Percentiles rank a stretch among this genome's conserved stretches.
phyloP scores from a whole-genome alignment of 2,797 vertebrate genomes.

The Siniperca obscura region DNA sequence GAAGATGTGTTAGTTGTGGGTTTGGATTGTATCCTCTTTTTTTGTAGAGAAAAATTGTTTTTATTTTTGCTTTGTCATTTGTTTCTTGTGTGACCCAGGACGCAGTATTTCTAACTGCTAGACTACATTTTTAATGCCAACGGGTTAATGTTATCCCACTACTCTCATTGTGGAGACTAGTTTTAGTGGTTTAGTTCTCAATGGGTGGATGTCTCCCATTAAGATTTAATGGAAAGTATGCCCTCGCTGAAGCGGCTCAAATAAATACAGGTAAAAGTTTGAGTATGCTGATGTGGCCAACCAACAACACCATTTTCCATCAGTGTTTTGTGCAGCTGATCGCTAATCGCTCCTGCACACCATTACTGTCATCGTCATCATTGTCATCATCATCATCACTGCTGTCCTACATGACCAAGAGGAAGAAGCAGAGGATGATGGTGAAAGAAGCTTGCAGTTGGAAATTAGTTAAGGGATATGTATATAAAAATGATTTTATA shows the following conservation, averaged over 20 bases:
- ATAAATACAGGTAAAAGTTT: background rate
- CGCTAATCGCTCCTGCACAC: too few relatives aligned
- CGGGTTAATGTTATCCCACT: background rate
- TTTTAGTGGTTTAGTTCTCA: background rate
- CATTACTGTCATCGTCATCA: background rate
- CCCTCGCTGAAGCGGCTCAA: too few relatives aligned
- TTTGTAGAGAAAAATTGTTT: background rate
- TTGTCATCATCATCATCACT: background rate
- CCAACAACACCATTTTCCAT: background rate
- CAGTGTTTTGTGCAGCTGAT: background rate
- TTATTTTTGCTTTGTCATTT: background rate
- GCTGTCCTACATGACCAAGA: background rate
- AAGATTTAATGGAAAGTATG: background rate
- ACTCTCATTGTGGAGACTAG: background rate
- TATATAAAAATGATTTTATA: too few relatives aligned
- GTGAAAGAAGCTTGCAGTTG: background rate
- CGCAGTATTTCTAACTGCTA: background rate
- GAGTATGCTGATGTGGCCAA: too few relatives aligned
- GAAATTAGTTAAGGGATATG: background rate
- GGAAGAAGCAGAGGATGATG: background rate
- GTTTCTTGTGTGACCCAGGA: background rate
- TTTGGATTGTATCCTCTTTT: background rate
- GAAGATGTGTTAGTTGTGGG: background rate
- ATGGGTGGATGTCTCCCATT: background rate
- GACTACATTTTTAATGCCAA: background rate